Evolutionary conservation across 1,140 invertebrate species (phyloP).

Genomic region (Calycopis cecrops): DNA sequence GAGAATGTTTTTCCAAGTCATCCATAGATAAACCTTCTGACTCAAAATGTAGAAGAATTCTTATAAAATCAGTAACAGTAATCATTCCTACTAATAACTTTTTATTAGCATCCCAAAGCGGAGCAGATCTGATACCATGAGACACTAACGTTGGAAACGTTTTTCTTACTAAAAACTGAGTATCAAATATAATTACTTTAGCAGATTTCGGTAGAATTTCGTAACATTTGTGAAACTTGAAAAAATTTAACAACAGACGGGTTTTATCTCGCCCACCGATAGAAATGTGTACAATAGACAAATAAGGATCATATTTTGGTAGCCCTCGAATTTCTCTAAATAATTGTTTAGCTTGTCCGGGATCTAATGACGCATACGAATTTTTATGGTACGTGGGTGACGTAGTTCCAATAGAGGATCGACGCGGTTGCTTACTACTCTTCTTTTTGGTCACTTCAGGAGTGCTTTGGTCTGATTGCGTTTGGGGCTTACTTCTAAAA

Average conservation of each 20-base stretch:
- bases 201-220: conserved; percentile 69
- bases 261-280: conserved; percentile 66
- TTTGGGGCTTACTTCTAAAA: conserved; percentile 57
- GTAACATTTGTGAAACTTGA: conserved; percentile 69
- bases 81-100: conserved; percentile 66
- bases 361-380: conserved; percentile 64
- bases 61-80: conserved; percentile 66
- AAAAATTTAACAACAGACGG: conserved; percentile 66
- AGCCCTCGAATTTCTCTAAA: conserved; percentile 67
- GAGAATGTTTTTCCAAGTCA: conserved; percentile 60
- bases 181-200: conserved; percentile 71
- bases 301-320: conserved; percentile 66
- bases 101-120: conserved; percentile 64
- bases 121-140: conserved; percentile 64
- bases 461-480: conserved; percentile 40
- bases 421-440: conserved; percentile 43
- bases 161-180: conserved; percentile 66
- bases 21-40: conserved; percentile 59
- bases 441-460: conserved; percentile 54
- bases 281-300: conserved; percentile 70
- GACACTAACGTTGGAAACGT: conserved; percentile 66
- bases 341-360: conserved; percentile 61
- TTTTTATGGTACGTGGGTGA: conserved; percentile 70
- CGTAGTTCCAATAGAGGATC: conserved; percentile 67
- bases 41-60: conserved; percentile 58